phyloP scores from a whole-genome alignment of 2,888 invertebrate genomes.

The Blastobasis lacticolella region DNA sequence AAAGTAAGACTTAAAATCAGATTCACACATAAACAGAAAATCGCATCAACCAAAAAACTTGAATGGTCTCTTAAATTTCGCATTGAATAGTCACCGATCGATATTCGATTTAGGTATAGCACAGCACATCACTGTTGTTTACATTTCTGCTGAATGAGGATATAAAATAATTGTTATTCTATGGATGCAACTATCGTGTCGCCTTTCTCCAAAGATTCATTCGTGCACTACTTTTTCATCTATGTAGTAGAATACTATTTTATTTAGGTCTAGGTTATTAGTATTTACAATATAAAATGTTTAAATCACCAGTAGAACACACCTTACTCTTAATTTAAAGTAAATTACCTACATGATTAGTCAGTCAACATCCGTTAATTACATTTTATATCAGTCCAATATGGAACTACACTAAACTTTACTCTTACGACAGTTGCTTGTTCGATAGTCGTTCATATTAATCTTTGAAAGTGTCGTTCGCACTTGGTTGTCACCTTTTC shows the following conservation, averaged over 20 bases:
- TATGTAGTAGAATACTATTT: no score
- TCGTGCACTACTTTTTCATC: not conserved
- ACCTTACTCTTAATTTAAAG: no score
- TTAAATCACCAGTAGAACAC: no score
- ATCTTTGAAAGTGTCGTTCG: not conserved
- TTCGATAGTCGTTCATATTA: not conserved
- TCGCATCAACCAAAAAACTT: no score
- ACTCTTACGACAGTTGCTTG: not conserved
- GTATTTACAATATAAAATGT: no score
- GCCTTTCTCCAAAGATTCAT: constrained; percentile 53
- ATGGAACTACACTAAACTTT: not conserved
- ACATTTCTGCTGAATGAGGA: constrained; percentile 33
- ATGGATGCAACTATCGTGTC: constrained; percentile 31
- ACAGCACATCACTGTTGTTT: constrained; percentile 22
- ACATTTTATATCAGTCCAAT: not conserved
- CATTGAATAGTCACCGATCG: no score
- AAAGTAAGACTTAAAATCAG: no score
- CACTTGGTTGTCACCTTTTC: not conserved
- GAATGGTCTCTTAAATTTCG: no score
- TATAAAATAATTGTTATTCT: constrained; percentile 56
- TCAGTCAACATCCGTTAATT: no score
- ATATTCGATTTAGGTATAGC: not conserved
- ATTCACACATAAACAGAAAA: no score
- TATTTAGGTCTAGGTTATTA: no score
- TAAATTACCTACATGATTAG: no score